Evolutionary conservation across 2,888 invertebrate genomes (phyloP), one percentile per base, ranked within the genome.

Genomic region (Halictus quadricinctus): DNA sequence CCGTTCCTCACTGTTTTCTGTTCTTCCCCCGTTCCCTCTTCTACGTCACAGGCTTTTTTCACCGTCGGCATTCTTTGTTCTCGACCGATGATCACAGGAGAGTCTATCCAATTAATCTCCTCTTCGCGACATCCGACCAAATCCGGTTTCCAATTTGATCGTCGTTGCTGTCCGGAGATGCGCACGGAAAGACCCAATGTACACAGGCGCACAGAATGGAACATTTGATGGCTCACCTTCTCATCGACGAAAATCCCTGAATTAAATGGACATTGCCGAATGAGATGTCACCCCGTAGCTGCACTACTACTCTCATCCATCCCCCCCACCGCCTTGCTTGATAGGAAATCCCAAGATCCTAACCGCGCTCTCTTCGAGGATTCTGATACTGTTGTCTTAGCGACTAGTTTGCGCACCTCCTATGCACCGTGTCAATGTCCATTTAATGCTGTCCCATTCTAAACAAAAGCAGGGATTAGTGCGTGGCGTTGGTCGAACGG

Each of bases 211-310:
- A 78, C 79, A 64, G 76, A 87, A 83, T 87, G 87, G 87, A 87
- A 87, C 87, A 81, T 77, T 87, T 79, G 87, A 83, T 88, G 89
- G 88, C 89, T 90, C 87, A 88, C 88, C 88, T 89, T 90, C 91
- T 91, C 86, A 70, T 88, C 81, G 76, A 78, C 81, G 87, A 90
- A 86, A 89, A 91, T 91, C 91, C 92, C 91, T 90, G 89, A 90
- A 92, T 94, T 94, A 94, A 94, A 94, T 94, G 94, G 94, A 93
- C 94, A 94, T 94, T 94, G 93, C 85, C 92, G 90, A 91, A 89
- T 91, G 90, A 90, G 89, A 91, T 88, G 87, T 90, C 89, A 91
- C 89, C 90, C 92, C 82, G 86, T 93, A 92, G 92, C 79, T 88
- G 91, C 91, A 92, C 92, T 79, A 92, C 92, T 79, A 76, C 85